Percentiles rank a stretch among this genome's conserved stretches.
These are phyloP conservation scores for Calliscelio sp. DNA, from an alignment of 2,888 invertebrate genomes.

Conservation along the genomic window DNA sequence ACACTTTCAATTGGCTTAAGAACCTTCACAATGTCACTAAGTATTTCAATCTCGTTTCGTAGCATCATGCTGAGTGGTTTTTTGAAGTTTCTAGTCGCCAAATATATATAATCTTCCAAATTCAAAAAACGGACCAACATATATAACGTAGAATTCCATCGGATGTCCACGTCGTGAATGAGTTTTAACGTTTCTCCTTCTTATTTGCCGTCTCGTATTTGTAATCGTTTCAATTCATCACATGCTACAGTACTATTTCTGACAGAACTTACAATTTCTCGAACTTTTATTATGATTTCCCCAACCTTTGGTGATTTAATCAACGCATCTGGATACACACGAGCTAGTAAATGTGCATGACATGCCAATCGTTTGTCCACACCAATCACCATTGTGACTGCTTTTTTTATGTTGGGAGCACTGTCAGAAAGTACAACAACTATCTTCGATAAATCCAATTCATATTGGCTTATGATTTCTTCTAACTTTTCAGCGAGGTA, in stretches of 20 bases:
- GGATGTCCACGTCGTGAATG: slow-evolving; percentile 5
- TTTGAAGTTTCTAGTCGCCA: not conserved
- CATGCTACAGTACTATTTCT: slow-evolving; percentile 14
- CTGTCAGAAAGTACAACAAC: slow-evolving; percentile 16
- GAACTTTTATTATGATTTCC: slow-evolving; percentile 2
- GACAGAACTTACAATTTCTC: slow-evolving; percentile 13
- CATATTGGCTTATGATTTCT: slow-evolving; percentile 38
- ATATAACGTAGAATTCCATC: slow-evolving; percentile 39
- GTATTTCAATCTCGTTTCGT: no score
- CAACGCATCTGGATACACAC: slow-evolving; percentile 12
- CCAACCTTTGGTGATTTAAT: not conserved
- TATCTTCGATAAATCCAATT: slow-evolving; percentile 29
- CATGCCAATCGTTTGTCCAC: slow-evolving; percentile 19
- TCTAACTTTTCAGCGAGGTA: slow-evolving; percentile 58
- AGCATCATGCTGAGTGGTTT: not conserved
- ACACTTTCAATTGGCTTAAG: no score
- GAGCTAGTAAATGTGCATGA: slow-evolving; percentile 30
- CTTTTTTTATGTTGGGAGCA: slow-evolving; percentile 35
- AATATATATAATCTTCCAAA: slow-evolving; percentile 19
- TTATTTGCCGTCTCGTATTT: slow-evolving; percentile 1
- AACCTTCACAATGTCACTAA: no score
- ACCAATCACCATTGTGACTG: slow-evolving; percentile 4
- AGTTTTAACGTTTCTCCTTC: slow-evolving; percentile 16
- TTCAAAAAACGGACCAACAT: slow-evolving; percentile 22
- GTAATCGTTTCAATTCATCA: slow-evolving; percentile 15